Evolutionary conservation across 2,113 vertebrate genomes (phyloP), one percentile per base, ranked within the genome.

Genomic region (Labeo catla): DNA sequence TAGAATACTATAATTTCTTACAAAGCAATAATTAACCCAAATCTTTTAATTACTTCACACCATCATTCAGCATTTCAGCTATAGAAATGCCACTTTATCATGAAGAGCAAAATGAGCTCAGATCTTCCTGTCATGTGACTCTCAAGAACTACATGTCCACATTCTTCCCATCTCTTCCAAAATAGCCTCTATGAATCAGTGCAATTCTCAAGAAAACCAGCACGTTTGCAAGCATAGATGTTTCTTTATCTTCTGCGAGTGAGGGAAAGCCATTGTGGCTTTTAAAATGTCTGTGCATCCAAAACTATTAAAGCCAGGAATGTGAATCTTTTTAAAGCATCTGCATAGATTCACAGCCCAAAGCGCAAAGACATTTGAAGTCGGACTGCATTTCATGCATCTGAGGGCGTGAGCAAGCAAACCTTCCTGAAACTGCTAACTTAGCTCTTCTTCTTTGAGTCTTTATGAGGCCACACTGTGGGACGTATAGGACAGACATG

Each of bases 401-500:
- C n/a, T 34, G 21, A n/a, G 52, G 77, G 28, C 1, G 28, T 28
- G 28, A 61, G 36, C 19, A 36, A 80, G 77, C 54, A 61, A 45
- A 13, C 0, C 13, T 28, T 49, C 59, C n/a, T 81, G 12, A 81
- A 47, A 47, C 57, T 81, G 39, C 39, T 6, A 28, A 81, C 78
- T 47, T 45, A 65, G 78, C 78, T 81, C 39, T 81, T 81, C 57
- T 81, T 81, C 78, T 65, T 81, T 45, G 21, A 47, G n/a, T 65
- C 39, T 65, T 81, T 81, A 81, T 81, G 78, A 81, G 39, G 43
- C 59, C 39, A 47, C 59, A 10, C 78, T 81, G 78, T 49, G 78
- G 59, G 78, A 81, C 4, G 78, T 81, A 81, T 81, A 81, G 78
- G 78, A 81, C 78, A 81, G 78, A 81, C 59, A 47, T 81, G 78